Evolutionary conservation across 2,113 vertebrate genomes (phyloP).

Genomic region (Colius striatus): DNA sequence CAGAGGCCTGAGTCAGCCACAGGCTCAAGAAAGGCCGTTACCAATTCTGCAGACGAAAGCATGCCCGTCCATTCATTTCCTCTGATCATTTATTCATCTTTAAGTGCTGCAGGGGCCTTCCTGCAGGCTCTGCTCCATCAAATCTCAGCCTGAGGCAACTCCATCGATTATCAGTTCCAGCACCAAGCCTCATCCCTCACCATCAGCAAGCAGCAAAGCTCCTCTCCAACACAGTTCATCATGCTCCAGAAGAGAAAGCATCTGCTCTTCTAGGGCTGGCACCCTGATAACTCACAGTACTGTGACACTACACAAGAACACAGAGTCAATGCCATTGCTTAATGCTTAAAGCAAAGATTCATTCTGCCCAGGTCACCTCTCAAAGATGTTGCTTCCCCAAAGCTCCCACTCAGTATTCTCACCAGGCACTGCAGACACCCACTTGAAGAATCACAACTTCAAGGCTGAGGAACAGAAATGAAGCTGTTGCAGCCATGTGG

Average conservation of each 20-base stretch:
- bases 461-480: neutral
- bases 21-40: neutral
- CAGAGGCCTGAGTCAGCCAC: neutral
- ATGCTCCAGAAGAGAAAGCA: neutral
- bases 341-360: neutral
- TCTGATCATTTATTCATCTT: neutral
- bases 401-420: fast-evolving
- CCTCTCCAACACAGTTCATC: neutral
- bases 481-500: neutral
- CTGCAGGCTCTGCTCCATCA: neutral
- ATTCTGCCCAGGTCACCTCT: neutral
- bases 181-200: neutral
- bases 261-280: neutral
- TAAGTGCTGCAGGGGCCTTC: neutral
- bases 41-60: neutral
- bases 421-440: neutral
- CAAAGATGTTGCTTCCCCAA: neutral
- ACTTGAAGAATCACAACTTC: neutral
- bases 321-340: neutral
- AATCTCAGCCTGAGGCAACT: neutral
- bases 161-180: neutral
- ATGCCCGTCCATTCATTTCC: neutral
- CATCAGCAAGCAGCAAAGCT: neutral
- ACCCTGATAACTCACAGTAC: neutral
- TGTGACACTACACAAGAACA: neutral